These are phyloP conservation scores for Momotus momota DNA, from an alignment of 2,797 vertebrate species.

Conservation along the genomic window DNA sequence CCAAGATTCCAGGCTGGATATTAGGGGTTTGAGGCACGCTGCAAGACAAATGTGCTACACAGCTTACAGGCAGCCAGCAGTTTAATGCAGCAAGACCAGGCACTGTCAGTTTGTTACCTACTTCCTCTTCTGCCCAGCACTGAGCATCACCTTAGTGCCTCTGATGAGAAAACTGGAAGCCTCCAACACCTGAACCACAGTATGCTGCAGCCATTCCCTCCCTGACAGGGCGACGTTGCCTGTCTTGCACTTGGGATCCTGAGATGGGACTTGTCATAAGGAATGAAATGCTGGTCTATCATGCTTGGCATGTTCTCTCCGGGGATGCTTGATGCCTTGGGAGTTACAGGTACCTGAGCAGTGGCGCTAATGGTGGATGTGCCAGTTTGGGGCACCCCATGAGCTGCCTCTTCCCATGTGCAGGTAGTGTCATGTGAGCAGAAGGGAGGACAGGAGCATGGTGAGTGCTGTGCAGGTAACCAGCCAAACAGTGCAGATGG, in stretches of 20 bases:
- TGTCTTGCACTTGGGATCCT: neutral
- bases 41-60: neutral
- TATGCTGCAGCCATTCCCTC: neutral
- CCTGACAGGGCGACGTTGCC: neutral
- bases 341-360: neutral
- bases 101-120: neutral
- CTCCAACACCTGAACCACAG: fast-evolving
- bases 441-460: neutral
- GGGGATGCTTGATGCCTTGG: neutral
- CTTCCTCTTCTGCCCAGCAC: neutral
- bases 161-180: neutral
- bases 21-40: neutral
- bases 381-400: neutral
- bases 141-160: fast-evolving
- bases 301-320: neutral
- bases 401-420: neutral
- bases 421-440: fast-evolving
- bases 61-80: neutral
- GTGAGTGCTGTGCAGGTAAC: neutral
- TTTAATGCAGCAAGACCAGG: neutral
- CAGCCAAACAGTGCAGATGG: neutral
- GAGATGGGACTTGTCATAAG: neutral
- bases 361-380: no score
- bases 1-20: neutral
- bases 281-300: neutral